Evolutionary conservation across 2,888 invertebrate species (phyloP), one percentile per base, ranked within the genome.

Genomic region (Fragum sueziense): DNA sequence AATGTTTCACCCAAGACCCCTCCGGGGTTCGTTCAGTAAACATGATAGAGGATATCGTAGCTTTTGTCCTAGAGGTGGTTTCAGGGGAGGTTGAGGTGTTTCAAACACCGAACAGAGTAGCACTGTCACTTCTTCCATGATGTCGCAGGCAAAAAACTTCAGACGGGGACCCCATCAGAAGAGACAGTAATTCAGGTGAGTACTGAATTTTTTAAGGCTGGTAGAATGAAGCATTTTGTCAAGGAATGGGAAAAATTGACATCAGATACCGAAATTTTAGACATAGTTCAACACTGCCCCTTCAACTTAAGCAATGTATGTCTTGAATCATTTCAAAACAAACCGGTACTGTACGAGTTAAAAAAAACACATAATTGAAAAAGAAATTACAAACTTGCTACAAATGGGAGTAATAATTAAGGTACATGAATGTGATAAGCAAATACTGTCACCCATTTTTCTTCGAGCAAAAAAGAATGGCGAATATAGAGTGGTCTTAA

Each of bases 371-470:
- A 33, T 51, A 27, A 78, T 78, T 70, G 65, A 70, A 25, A 41
- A n/a, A n/a, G n/a, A n/a, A n/a, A n/a, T n/a, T n/a, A n/a, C n/a
- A n/a, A n/a, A n/a, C n/a, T n/a, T n/a, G n/a, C n/a, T n/a, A n/a
- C n/a, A n/a, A n/a, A n/a, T n/a, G n/a, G n/a, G n/a, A n/a, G n/a
- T n/a, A n/a, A n/a, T n/a, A n/a, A n/a, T n/a, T n/a, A n/a, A n/a
- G n/a, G n/a, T n/a, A n/a, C n/a, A n/a, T n/a, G n/a, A 33, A n/a
- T 3, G 25, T 31, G 6, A 9, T 33, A 68, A 37, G 31, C 61
- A 70, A 29, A 27, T 70, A 51, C 17, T 75, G n/a, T 75, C 75
- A 7, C 54, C 77, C 33, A 77, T 80, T n/a, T 80, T 80, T 80
- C n/a, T 73, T 1, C 22, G 68, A 25, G 25, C 61, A 27, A 77